These are phyloP conservation scores for Amphiprion percula DNA, from an alignment of 2,113 vertebrate species.

Conservation along the genomic window DNA sequence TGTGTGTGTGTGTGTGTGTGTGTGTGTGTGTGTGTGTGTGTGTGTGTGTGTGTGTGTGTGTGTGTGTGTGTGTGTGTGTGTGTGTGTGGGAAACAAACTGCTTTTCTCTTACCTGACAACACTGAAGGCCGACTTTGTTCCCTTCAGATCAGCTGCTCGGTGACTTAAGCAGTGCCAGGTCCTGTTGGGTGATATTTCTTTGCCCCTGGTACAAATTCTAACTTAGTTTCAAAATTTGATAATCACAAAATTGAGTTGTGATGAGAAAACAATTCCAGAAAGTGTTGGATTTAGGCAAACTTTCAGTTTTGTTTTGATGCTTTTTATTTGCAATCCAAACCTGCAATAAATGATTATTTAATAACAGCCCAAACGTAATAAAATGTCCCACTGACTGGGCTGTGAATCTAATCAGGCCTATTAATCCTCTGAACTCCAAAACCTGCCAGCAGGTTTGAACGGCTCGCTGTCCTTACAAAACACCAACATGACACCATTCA, in stretches of 20 bases:
- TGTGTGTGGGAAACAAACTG: conserved; percentile 22
- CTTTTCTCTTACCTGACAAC: conserved; percentile 42
- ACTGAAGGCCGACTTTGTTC: conserved; percentile 21
- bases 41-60: not conserved
- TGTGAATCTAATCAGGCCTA: conserved; percentile 3
- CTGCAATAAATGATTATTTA: not conserved
- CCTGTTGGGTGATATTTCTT: conserved; percentile 20
- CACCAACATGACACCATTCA: too few species aligned
- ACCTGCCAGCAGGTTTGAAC: too few species aligned
- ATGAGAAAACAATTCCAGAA: not conserved
- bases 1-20: conserved; percentile 7
- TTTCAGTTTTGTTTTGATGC: not conserved
- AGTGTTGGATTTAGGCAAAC: not conserved
- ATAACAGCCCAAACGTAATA: conserved; percentile 15
- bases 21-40: not conserved
- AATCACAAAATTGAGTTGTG: conserved; percentile 6
- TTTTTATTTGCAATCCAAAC: not conserved
- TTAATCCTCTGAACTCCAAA: not conserved
- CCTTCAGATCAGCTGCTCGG: conserved; percentile 35
- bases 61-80: too few species aligned
- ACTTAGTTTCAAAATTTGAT: conserved; percentile 13
- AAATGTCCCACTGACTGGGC: not conserved
- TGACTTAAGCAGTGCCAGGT: conserved; percentile 28
- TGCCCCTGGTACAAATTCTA: conserved; percentile 14
- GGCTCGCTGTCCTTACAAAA: too few species aligned